Evolutionary conservation across 2,797 vertebrate genomes (phyloP), one percentile per base, ranked within the genome.

Genomic region (Hydrocynus forskahlii): DNA sequence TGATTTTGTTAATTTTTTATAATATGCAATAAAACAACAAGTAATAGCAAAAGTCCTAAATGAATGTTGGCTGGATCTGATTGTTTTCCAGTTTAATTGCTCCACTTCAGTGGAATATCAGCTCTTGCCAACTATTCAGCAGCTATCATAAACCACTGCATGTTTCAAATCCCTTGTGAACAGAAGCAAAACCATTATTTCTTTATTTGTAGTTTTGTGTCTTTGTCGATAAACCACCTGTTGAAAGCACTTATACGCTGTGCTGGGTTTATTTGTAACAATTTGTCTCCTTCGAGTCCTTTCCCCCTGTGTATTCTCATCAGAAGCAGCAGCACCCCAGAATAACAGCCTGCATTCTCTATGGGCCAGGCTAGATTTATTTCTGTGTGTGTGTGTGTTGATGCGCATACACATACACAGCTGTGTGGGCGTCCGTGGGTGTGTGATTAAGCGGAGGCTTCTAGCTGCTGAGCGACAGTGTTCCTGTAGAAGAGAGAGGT

Each of bases 401-500:
- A 60, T 40, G 66, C 2, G 67, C 60, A 63, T 64, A 25, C 64
- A 63, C 71, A 21, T 69, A 43, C 68, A 48, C 52, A 52, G 59
- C 57, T 64, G 84, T 75, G 86, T 85, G 83, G 84, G 84, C 67
- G 87, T 85, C 38, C 78, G 88, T 86, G 86, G 86, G 88, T 81
- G 86, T 86, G 78, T 84, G 86, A 86, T 78, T 86, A 79, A 86
- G 86, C 67, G 71, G 75, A 75, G 80, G 72, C 77, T 76, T 84
- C 77, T 77, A 66, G 67, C 72, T 73, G 23, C 76, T 52, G 69
- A 77, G 50, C 7, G 14, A 59, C 80, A 25, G 80, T 83, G 78
- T 79, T 81, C 81, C 67, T 72, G 50, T 71, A 75, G 60, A 63
- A 63, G 68, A 80, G 66, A 81, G 80, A 86, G 66, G 71, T 85